phyloP scores from a whole-genome alignment of 2,797 vertebrate genomes.

The Poeciliopsis turneri region DNA sequence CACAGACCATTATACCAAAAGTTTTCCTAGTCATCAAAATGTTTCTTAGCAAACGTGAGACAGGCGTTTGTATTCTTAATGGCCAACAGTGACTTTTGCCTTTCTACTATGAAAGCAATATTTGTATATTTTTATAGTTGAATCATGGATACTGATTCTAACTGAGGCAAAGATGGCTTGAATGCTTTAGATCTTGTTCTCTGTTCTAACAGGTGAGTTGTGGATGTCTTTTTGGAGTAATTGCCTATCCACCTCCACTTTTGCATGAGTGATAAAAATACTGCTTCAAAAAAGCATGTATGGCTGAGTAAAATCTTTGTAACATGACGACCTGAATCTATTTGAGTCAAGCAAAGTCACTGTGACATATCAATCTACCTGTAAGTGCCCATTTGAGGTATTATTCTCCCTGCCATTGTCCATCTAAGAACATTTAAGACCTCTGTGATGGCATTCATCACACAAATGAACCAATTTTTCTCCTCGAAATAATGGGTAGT shows the following conservation, averaged over 20 bases:
- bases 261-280: constrained; percentile 2
- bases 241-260: not conserved
- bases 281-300: not conserved
- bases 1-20: not conserved
- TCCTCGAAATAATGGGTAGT: constrained; percentile 75
- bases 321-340: constrained; percentile 2
- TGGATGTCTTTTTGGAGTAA: not conserved
- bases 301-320: not conserved
- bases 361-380: constrained; percentile 55
- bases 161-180: not conserved
- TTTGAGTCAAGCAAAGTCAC: constrained; percentile 44
- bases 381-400: constrained; percentile 53
- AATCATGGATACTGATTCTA: not conserved
- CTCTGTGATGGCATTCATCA: constrained; percentile 72
- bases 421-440: constrained; percentile 63
- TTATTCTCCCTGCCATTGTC: constrained; percentile 57
- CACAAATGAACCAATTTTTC: constrained; percentile 72
- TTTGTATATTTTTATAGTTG: not conserved
- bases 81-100: not conserved
- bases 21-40: not conserved
- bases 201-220: not conserved
- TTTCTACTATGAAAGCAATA: not conserved
- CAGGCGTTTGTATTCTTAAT: not conserved
- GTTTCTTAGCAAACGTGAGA: not conserved
- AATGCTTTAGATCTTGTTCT: not conserved